Conservation (phyloP, 2,113 vertebrate genomes). For the Mixornis gularis region DNA sequence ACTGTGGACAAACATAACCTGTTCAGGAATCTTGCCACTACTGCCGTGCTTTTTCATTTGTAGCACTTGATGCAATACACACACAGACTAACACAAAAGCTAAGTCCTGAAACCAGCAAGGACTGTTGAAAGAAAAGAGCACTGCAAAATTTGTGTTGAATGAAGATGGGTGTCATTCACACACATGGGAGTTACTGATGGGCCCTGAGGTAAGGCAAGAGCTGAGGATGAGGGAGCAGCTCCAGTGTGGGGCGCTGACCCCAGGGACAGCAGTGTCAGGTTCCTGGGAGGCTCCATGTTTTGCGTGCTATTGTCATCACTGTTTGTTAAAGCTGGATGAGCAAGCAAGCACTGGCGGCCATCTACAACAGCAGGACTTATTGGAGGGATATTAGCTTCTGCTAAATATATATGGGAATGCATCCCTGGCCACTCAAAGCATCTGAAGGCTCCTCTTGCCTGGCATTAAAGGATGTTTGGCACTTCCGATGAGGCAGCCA, state of each 20-base stretch:
- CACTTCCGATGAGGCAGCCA: rapidly evolving
- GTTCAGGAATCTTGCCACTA: background rate
- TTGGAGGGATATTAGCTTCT: background rate
- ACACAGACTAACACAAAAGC: background rate
- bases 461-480: background rate
- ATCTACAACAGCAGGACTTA: background rate
- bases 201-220: background rate
- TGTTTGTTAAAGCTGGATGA: background rate
- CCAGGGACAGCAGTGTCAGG: background rate
- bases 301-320: rapidly evolving
- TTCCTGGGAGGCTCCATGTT: background rate
- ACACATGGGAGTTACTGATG: rapidly evolving
- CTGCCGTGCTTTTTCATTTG: background rate
- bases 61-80: background rate
- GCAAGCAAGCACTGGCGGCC: background rate
- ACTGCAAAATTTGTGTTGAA: background rate
- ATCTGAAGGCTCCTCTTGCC: background rate
- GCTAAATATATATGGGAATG: background rate
- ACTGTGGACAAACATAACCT: background rate
- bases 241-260: rapidly evolving
- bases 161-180: background rate
- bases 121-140: background rate
- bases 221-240: background rate
- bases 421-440: background rate
- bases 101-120: background rate